phyloP scores from a whole-genome alignment of 2,797 vertebrate genomes.

The Darevskia mixta region DNA sequence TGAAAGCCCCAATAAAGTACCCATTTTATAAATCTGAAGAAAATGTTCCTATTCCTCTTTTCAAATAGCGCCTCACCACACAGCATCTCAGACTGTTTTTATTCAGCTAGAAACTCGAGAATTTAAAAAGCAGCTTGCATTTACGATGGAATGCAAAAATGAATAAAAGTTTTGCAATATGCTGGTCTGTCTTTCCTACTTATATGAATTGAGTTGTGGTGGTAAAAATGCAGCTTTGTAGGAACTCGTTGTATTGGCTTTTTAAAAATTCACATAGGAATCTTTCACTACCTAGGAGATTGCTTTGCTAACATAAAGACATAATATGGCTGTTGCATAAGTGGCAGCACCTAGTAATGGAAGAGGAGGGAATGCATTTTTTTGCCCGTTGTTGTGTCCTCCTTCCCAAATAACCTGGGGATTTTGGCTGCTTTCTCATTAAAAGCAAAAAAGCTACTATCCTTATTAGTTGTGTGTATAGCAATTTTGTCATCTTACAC shows the following conservation, averaged over 20 bases:
- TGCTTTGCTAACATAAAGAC: too few relatives aligned
- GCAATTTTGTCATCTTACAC: neutral
- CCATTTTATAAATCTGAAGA: neutral
- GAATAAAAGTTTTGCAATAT: neutral
- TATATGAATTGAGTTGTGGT: neutral
- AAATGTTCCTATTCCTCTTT: neutral
- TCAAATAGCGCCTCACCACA: neutral
- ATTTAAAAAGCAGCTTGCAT: neutral
- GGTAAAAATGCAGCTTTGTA: neutral
- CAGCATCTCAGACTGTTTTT: neutral
- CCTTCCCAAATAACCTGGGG: neutral
- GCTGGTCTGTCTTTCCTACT: neutral
- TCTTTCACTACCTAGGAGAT: too few relatives aligned
- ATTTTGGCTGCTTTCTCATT: neutral
- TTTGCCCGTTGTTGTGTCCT: neutral
- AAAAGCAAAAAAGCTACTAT: neutral
- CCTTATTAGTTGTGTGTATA: too few relatives aligned
- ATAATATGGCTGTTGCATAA: neutral
- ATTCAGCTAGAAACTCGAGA: neutral
- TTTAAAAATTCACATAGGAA: neutral
- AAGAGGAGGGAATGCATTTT: neutral
- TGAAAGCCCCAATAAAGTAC: neutral
- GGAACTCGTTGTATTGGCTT: neutral
- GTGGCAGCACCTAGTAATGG: neutral
- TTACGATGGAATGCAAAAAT: neutral